Evolutionary conservation across 2,113 vertebrate species (phyloP).

Genomic region (Myotis brandtii): DNA sequence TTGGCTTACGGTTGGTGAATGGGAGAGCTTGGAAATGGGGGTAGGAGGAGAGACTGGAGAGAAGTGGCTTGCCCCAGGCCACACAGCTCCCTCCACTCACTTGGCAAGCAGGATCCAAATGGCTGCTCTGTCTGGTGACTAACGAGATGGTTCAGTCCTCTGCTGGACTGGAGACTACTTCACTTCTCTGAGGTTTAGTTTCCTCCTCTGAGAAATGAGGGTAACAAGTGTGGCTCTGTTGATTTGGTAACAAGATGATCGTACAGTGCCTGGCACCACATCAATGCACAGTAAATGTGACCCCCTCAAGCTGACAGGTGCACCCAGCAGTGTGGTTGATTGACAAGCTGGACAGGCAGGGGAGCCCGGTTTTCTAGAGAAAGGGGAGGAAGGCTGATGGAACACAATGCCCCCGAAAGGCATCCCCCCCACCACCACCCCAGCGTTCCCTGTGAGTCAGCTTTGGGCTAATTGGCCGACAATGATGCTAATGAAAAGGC

Average conservation of each 20-base stretch:
- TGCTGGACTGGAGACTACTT: not conserved
- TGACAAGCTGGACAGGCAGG: not conserved
- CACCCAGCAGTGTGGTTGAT: not conserved
- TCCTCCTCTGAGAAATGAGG: not conserved
- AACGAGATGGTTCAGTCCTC: not conserved
- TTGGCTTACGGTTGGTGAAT: not conserved
- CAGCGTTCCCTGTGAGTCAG: not conserved
- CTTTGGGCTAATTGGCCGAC: conserved; percentile 42
- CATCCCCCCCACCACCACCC: not conserved
- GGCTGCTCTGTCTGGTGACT: not conserved
- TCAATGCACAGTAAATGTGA: not conserved
- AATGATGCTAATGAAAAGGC: conserved; percentile 67
- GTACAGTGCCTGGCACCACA: accelerated
- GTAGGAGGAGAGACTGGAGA: not conserved
- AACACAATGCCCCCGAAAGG: not conserved
- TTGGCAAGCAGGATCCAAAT: not conserved
- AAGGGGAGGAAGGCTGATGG: not conserved
- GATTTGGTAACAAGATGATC: not conserved
- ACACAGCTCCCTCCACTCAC: not conserved
- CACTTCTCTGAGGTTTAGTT: not conserved
- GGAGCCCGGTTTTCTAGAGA: not conserved
- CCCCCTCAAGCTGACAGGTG: not conserved
- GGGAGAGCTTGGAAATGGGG: not conserved
- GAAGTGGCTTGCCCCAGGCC: not conserved
- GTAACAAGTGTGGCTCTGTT: not conserved